Conservation (phyloP, 2,888 invertebrate genomes). For the Epirrita christyi region DNA sequence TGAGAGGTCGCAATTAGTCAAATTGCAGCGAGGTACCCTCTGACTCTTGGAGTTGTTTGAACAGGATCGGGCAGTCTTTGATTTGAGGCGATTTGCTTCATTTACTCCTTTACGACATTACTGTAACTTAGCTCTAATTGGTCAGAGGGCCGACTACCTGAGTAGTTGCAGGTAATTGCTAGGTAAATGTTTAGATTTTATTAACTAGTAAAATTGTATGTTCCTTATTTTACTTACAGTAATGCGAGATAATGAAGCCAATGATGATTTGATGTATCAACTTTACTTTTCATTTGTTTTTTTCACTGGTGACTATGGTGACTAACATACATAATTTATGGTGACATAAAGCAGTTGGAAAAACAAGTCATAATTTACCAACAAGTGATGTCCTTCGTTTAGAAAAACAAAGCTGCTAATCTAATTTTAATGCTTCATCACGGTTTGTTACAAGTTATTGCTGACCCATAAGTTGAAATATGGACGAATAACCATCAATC, state of each 20-base stretch:
- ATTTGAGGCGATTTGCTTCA: conserved; percentile 20
- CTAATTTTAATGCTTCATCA: neutral
- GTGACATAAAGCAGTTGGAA: no score
- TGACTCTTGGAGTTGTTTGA: conserved; percentile 27
- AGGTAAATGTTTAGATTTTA: neutral
- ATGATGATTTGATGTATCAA: no score
- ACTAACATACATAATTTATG: no score
- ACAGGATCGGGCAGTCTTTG: conserved; percentile 27
- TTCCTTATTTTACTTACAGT: no score
- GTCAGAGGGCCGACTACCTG: conserved; percentile 18
- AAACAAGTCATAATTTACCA: no score
- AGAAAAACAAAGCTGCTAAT: no score
- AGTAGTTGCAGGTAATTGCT: neutral
- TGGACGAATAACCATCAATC: conserved; percentile 8
- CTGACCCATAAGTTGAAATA: neutral
- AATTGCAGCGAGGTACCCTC: conserved; percentile 32
- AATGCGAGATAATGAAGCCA: no score
- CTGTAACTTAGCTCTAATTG: conserved; percentile 14
- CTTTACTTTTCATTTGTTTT: no score
- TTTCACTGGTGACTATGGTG: no score
- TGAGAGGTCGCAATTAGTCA: conserved; percentile 38
- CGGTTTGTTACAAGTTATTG: conserved; percentile 4
- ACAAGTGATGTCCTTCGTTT: no score
- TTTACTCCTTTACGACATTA: conserved; percentile 20
- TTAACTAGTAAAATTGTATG: no score